Evolutionary conservation across 2,113 vertebrate species (phyloP), one percentile per base, ranked within the genome.

Genomic region (Nerophis lumbriciformis): DNA sequence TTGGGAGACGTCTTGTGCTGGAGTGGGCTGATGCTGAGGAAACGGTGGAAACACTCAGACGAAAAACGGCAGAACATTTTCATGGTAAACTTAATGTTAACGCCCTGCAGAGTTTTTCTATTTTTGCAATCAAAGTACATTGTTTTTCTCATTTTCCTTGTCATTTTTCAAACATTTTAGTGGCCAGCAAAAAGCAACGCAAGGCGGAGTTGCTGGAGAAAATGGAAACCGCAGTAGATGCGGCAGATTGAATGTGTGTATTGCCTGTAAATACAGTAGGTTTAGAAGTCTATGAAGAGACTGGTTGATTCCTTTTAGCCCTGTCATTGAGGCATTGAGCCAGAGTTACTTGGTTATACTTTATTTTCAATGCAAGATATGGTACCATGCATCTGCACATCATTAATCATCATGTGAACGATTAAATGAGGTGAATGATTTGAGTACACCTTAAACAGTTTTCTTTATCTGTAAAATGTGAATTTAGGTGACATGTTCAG

Each of bases 21-120:
- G 97, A 99, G 78, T 99, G 96, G 96, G 97, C 97, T 0, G 94
- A 97, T 53, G 69, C 93, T 0, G 94, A 95, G 73, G 94, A 95
- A 58, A 94, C 91, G 0, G 83, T 99, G 36, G 96, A 96, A 66
- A 79, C 90, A 21, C 79, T 99, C 74, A 89, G 97, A 57, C 84
- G 92, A 59, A 98, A 92, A 84, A 98, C 97, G 0, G 95, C 95
- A 0, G 88, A 93, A 54, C 94, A 91, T 76, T 98, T 95, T 85
- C 93, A 98, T 11, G 94, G 96, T 98, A 88, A 88, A 67, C 36
- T 15, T 10, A 55, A 45, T 53, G 53, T n/a, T 8, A 50, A 19
- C 3, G 36, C 38, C 48, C n/a, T 35, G 7, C n/a, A 66, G 6
- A 59, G 37, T 56, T 37, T 42, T 16, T 15, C 9, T 53, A 61